These are phyloP conservation scores for Aphidius gifuensis DNA, from an alignment of 1,140 invertebrate species.

Conservation along the genomic window DNA sequence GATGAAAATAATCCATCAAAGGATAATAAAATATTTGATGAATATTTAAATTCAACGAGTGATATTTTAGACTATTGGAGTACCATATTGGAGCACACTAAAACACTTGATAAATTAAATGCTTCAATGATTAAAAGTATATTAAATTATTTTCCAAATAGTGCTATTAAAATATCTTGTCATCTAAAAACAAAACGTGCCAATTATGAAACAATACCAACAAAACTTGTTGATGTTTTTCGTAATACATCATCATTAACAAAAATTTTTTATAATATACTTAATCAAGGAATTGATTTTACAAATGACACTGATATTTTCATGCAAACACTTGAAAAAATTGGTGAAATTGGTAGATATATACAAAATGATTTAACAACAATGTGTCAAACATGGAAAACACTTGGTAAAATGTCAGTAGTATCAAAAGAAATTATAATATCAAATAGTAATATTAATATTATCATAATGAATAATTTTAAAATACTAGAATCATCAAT, in stretches of 20 bases:
- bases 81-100: slow-evolving; percentile 8
- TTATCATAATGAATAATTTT: background rate
- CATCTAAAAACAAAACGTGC: slow-evolving; percentile 15
- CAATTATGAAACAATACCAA: background rate
- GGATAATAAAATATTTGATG: background rate
- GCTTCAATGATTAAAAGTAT: background rate
- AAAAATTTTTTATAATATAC: slow-evolving; percentile 1
- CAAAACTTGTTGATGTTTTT: slow-evolving; percentile 12
- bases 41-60: slow-evolving; percentile 1
- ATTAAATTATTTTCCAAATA: slow-evolving; percentile 11
- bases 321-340: background rate
- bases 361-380: slow-evolving; percentile 2
- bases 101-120: background rate
- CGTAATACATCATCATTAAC: background rate
- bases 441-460: background rate
- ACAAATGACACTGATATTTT: background rate
- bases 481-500: slow-evolving; percentile 2
- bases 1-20: background rate
- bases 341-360: slow-evolving; percentile 11
- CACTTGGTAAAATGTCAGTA: slow-evolving; percentile 1
- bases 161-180: slow-evolving; percentile 8
- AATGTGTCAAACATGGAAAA: slow-evolving; percentile 14
- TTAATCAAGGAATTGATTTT: background rate
- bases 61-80: slow-evolving; percentile 10
- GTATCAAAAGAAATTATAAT: background rate